Evolutionary conservation across 2,113 vertebrate species (phyloP).

Genomic region (Aspidoscelis tigris): DNA sequence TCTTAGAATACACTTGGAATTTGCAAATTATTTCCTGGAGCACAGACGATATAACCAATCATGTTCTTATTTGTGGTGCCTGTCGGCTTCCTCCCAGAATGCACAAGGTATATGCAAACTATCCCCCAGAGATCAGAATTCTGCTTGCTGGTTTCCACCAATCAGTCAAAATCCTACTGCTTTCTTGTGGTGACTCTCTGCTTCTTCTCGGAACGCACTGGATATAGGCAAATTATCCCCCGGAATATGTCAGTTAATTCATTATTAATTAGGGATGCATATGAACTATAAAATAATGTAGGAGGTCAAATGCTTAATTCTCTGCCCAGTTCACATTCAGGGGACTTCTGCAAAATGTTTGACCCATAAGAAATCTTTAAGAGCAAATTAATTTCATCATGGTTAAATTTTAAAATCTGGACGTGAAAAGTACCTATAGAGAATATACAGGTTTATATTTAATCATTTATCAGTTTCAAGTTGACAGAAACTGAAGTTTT

Average conservation of each 20-base stretch:
- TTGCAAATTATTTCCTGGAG: too few species aligned
- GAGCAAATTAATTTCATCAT: background rate
- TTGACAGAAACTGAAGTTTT: background rate
- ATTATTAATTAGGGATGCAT: background rate
- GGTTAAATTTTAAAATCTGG: background rate
- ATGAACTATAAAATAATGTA: background rate
- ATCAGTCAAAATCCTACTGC: too few species aligned
- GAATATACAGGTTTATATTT: background rate
- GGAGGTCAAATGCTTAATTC: background rate
- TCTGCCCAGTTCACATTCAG: background rate
- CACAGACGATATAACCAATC: too few species aligned
- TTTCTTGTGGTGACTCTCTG: too few species aligned
- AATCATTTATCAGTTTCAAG: background rate
- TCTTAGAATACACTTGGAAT: too few species aligned
- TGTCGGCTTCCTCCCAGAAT: too few species aligned
- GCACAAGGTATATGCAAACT: too few species aligned
- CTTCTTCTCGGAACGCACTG: too few species aligned
- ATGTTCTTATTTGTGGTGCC: too few species aligned
- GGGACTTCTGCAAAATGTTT: background rate
- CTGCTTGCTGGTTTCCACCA: too few species aligned
- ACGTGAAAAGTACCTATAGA: background rate
- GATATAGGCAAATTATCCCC: too few species aligned
- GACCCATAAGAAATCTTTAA: background rate
- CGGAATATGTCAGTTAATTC: background rate
- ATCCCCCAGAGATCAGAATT: too few species aligned